These are phyloP conservation scores for Manis pentadactyla DNA, from an alignment of 2,797 vertebrate species.

Conservation along the genomic window DNA sequence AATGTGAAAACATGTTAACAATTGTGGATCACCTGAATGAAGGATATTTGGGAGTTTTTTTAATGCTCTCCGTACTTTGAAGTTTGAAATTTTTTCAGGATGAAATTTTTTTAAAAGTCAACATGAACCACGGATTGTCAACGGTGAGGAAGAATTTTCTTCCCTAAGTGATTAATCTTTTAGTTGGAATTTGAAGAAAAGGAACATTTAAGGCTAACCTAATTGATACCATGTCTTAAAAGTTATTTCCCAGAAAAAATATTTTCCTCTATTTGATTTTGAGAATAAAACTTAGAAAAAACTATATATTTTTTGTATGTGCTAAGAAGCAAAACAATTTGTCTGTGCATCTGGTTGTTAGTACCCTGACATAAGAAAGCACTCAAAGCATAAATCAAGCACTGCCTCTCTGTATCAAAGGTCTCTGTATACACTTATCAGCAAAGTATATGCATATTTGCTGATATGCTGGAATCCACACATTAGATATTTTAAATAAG, in stretches of 20 bases:
- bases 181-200: conserved; percentile 66
- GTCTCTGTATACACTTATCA: background rate
- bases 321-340: conserved; percentile 26
- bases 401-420: background rate
- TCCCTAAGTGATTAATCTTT: conserved; percentile 68
- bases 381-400: background rate
- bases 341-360: background rate
- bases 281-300: conserved; percentile 54
- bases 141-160: conserved; percentile 54
- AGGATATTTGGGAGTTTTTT: conserved; percentile 19
- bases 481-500: conserved; percentile 4
- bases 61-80: conserved; percentile 38
- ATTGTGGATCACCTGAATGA: background rate
- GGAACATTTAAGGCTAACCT: conserved; percentile 63
- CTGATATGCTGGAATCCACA: background rate
- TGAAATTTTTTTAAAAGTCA: conserved; percentile 62
- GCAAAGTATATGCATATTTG: background rate
- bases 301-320: background rate
- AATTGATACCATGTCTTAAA: conserved; percentile 71
- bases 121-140: conserved; percentile 58
- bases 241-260: conserved; percentile 21
- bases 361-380: background rate
- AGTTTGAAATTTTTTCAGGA: conserved; percentile 65
- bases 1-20: background rate
- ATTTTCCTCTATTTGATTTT: conserved; percentile 49